Percentiles rank a stretch among this genome's conserved stretches.
phyloP scores from a whole-genome alignment of 2,797 vertebrate species.

The Mionectes olivaceus region DNA sequence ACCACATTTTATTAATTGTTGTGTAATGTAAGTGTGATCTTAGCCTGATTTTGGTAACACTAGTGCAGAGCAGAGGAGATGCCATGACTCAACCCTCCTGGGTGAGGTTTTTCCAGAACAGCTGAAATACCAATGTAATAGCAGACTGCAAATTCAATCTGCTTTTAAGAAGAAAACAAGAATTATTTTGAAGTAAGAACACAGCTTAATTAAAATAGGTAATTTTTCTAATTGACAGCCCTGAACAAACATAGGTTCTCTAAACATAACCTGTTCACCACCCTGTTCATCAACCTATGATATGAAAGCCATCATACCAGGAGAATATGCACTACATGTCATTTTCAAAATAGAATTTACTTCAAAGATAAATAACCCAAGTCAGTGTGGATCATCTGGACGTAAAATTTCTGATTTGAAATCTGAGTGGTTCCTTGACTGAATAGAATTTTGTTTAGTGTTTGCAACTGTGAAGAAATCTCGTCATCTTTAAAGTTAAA shows the following conservation, averaged over 20 bases:
- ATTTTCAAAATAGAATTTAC: background rate
- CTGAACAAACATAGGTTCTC: background rate
- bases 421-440: background rate
- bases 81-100: background rate
- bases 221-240: background rate
- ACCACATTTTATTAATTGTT: background rate
- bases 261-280: background rate
- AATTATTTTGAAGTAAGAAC: background rate
- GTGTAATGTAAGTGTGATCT: background rate
- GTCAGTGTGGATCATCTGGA: background rate
- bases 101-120: background rate
- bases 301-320: background rate
- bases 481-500: fast-evolving
- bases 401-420: background rate
- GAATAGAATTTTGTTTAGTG: background rate
- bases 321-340: background rate
- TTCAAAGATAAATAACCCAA: background rate
- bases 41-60: background rate
- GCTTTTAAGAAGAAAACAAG: background rate
- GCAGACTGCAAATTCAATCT: background rate
- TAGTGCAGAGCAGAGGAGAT: background rate
- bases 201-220: background rate
- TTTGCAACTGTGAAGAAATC: background rate
- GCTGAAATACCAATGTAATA: background rate
- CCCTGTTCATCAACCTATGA: background rate